Evolutionary conservation across 2,113 vertebrate species (phyloP), one percentile per base, ranked within the genome.

Genomic region (Ciconia boyciana): DNA sequence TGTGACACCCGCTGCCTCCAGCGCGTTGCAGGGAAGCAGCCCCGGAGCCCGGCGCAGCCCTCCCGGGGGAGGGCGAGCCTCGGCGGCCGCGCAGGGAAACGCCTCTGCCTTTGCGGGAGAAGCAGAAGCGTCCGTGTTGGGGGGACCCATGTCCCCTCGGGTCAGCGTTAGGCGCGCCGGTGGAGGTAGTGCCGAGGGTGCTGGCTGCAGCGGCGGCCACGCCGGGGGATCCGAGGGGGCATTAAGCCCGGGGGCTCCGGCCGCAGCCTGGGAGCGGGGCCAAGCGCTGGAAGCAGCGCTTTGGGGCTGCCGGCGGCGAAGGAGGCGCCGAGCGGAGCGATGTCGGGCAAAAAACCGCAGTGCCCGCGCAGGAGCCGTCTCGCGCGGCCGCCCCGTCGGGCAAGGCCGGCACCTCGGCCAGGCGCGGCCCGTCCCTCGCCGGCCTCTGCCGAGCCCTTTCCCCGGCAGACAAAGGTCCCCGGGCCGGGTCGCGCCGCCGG

Each of bases 351-450:
- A 70, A 18, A 57, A 62, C 32, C 39, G 57, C 66, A 43, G 41
- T 61, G 26, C 10, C 52, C 44, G 54, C 48, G 36, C 49, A 52
- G 65, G 26, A 75, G 39, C 82, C 13, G 7, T 31, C 28, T 62
- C 24, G 66, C 26, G 54, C 64, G 58, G 86, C 79, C 75, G 70
- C 75, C 31, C 88, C 65, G 83, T 92, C 82, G 81, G 60, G 88
- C 57, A 60, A 54, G 48, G 61, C 57, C 29, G 21, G n/a, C 74
- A 7, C 13, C n/a, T 31, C 39, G 60, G 65, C n/a, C 78, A 2
- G 51, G 13, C 9, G 10, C 36, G 20, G 25, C 52, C 64, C 13
- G 41, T 62, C 34, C 31, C 14, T 29, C 19, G 8, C 60, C 20
- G 24, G 36, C 31, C 26, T 19, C 8, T 34, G 20, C 10, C 8